phyloP scores from a whole-genome alignment of 2,113 vertebrate species.

The Macrotis lagotis region DNA sequence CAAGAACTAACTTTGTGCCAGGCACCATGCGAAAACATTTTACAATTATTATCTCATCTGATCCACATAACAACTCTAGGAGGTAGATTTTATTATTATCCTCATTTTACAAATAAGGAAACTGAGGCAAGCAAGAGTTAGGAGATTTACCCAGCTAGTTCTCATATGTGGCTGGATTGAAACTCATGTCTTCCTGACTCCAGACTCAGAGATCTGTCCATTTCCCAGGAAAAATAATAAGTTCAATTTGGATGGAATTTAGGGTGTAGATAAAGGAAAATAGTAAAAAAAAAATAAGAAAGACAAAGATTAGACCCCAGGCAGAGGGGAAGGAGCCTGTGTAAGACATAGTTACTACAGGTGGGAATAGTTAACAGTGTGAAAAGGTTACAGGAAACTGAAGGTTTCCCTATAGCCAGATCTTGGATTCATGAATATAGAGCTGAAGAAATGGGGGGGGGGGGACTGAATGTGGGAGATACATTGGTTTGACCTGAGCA shows the following conservation, averaged over 20 bases:
- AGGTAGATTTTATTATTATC: neutral
- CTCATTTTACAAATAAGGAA: neutral
- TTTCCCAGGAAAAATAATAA: neutral
- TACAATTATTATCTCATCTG: neutral
- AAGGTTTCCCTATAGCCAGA: neutral
- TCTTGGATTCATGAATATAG: neutral
- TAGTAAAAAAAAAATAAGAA: neutral
- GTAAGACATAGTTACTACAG: neutral
- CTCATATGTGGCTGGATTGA: neutral
- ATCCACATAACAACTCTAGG: neutral
- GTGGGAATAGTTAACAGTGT: neutral
- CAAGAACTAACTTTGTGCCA: neutral
- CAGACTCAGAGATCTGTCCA: neutral
- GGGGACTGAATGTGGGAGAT: neutral
- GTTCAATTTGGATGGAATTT: neutral
- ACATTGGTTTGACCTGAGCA: neutral
- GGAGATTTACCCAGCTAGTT: neutral
- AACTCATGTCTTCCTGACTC: neutral
- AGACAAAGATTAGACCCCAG: neutral
- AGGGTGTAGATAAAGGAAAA: neutral
- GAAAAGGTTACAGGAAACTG: neutral
- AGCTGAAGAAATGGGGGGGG: neutral
- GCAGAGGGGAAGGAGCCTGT: neutral
- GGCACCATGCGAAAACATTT: neutral
- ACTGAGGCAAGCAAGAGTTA: neutral